Evolutionary conservation across 2,888 invertebrate genomes (phyloP).

Genomic region (Scaeva pyrastri): DNA sequence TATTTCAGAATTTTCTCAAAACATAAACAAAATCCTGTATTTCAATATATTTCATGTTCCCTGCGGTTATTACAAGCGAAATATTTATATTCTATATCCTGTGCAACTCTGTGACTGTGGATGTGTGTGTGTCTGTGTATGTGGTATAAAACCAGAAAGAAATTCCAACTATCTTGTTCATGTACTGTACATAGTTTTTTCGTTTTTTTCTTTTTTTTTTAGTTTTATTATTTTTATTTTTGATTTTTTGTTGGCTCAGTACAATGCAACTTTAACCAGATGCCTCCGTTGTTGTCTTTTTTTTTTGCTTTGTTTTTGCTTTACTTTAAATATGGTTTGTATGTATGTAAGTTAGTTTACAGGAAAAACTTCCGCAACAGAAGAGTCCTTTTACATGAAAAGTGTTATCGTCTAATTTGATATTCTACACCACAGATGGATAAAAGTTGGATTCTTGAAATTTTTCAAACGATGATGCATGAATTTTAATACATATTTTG

Average conservation of each 20-base stretch:
- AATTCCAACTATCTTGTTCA: slow-evolving; percentile 16
- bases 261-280: slow-evolving; percentile 3
- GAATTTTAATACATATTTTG: slow-evolving; percentile 1
- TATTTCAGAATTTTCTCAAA: background rate
- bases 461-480: slow-evolving; percentile 26
- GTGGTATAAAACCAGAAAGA: background rate
- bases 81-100: background rate
- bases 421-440: slow-evolving; percentile 35
- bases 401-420: slow-evolving; percentile 25
- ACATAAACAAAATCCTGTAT: slow-evolving; percentile 9
- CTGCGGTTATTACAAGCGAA: slow-evolving; percentile 5
- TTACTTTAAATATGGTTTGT: too few species aligned
- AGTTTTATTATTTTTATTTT: background rate
- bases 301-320: background rate
- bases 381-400: slow-evolving; percentile 15
- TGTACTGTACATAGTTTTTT: background rate
- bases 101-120: too few species aligned
- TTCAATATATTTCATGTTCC: slow-evolving; percentile 12
- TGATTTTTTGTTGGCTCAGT: background rate
- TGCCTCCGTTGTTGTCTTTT: background rate
- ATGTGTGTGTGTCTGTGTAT: background rate
- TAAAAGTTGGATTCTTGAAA: slow-evolving; percentile 25
- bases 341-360: background rate
- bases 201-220: too few species aligned
- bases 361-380: background rate